Conservation (phyloP, 2,113 vertebrate species). For the Himantopus leucocephalus region DNA sequence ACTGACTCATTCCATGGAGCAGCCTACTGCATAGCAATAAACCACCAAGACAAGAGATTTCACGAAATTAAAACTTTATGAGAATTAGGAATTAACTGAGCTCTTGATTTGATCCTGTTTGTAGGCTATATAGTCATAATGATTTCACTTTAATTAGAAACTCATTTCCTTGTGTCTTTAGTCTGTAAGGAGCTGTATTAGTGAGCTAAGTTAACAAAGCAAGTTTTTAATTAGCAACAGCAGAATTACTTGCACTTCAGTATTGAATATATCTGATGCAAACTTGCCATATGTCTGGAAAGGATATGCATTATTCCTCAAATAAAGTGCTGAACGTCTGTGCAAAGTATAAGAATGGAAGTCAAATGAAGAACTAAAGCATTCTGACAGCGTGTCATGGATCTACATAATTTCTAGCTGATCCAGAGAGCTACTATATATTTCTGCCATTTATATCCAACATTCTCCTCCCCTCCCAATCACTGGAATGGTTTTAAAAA, state of each 20-base stretch:
- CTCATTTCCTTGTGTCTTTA: not conserved
- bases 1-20: not conserved
- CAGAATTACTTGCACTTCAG: not conserved
- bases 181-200: not conserved
- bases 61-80: not conserved
- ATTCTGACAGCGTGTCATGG: not conserved
- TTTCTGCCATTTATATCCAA: not conserved
- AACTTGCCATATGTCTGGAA: not conserved
- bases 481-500: not conserved
- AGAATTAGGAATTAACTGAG: not conserved
- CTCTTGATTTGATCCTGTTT: not conserved
- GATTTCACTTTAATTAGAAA: constrained; percentile 18
- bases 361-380: not conserved
- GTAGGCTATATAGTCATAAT: not conserved
- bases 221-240: constrained; percentile 15
- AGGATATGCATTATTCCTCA: not conserved
- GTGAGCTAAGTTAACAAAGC: not conserved
- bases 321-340: not conserved
- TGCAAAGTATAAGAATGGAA: not conserved
- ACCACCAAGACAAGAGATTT: not conserved
- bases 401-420: not conserved
- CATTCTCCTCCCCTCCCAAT: not conserved
- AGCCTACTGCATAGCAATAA: not conserved
- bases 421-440: not conserved
- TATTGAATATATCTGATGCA: too few species aligned